phyloP scores from a whole-genome alignment of 2,113 vertebrate species.

The Microcebus ravelobensis region DNA sequence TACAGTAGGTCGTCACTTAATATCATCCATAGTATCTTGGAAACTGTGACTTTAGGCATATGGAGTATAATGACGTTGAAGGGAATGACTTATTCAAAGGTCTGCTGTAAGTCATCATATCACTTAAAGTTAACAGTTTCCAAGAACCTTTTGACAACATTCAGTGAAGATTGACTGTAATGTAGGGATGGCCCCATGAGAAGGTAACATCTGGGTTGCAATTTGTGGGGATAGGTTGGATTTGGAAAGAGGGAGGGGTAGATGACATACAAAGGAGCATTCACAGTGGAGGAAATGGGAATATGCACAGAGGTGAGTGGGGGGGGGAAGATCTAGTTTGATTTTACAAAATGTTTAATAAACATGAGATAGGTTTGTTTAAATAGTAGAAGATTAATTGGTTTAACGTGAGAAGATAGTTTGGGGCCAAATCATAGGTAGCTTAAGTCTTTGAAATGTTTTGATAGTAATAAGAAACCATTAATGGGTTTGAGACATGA shows the following conservation, averaged over 20 bases:
- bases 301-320: background rate
- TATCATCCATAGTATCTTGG: background rate
- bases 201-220: background rate
- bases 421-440: background rate
- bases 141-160: background rate
- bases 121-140: background rate
- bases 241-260: background rate
- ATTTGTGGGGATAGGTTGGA: background rate
- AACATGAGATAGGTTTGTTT: background rate
- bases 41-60: background rate
- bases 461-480: background rate
- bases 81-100: background rate
- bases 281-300: background rate
- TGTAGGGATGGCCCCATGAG: background rate
- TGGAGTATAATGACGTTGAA: background rate
- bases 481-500: background rate
- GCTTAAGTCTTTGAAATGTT: background rate
- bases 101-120: background rate
- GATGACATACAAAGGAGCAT: background rate
- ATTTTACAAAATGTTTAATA: background rate
- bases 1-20: background rate
- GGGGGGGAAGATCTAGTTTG: background rate
- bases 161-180: background rate
- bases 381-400: background rate
- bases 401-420: background rate